Conservation (phyloP, 2,113 vertebrate genomes). For the Phycodurus eques region DNA sequence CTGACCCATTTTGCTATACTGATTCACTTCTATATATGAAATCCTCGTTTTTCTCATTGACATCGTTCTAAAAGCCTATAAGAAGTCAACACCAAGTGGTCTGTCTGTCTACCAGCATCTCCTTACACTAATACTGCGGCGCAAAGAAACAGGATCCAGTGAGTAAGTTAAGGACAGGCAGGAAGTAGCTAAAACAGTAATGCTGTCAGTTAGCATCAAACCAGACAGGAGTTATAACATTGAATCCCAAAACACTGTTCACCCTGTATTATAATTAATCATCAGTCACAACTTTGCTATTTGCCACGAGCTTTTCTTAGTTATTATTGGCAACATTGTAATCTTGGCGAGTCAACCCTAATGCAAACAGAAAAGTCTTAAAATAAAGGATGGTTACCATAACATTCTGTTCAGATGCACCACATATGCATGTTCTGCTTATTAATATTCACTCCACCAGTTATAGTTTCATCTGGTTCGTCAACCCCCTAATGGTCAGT, state of each 20-base stretch:
- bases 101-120: conserved; percentile 51
- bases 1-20: too few relatives aligned
- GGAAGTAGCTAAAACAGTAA: not conserved
- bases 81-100: conserved; percentile 65
- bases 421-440: conserved; percentile 7
- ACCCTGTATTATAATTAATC: not conserved
- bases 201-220: conserved; percentile 37
- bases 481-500: conserved; percentile 17
- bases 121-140: conserved; percentile 50
- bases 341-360: not conserved
- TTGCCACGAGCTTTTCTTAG: not conserved
- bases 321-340: too few relatives aligned
- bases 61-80: conserved; percentile 20
- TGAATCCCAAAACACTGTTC: conserved; percentile 8
- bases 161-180: conserved; percentile 1
- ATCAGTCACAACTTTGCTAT: conserved; percentile 1
- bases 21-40: too few relatives aligned
- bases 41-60: too few relatives aligned
- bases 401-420: not conserved
- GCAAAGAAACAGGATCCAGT: conserved; percentile 26
- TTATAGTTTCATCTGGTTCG: conserved; percentile 21
- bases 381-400: not conserved
- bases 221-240: conserved; percentile 7
- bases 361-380: not conserved
- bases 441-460: conserved; percentile 16